Conservation (phyloP, 2,888 invertebrate genomes). For the Nasonia oneida region DNA sequence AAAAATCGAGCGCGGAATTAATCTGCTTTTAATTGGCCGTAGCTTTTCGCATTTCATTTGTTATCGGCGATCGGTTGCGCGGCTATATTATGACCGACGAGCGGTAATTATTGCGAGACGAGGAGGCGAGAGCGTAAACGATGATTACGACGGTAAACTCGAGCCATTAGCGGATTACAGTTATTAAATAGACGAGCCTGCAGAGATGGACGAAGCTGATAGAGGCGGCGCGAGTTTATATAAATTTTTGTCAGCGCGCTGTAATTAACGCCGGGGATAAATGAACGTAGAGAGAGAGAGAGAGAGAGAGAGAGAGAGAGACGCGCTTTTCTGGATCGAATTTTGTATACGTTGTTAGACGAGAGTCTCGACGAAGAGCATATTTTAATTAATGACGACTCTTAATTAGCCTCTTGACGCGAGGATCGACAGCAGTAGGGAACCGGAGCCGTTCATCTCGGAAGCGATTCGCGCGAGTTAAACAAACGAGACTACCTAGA, state of each 20-base stretch:
- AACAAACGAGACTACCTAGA: background rate
- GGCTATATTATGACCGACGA: background rate
- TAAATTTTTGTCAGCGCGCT: background rate
- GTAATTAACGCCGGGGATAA: background rate
- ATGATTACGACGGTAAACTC: conserved; percentile 26
- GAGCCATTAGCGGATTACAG: conserved; percentile 30
- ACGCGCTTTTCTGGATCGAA: background rate
- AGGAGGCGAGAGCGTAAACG: background rate
- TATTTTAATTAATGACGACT: background rate
- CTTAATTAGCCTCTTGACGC: background rate
- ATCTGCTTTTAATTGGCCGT: conserved; percentile 36
- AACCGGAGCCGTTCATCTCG: background rate
- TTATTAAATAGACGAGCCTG: conserved; percentile 19
- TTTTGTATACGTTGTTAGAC: too few relatives aligned
- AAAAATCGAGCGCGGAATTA: conserved; percentile 27
- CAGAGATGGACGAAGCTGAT: background rate
- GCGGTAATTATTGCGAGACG: conserved; percentile 26
- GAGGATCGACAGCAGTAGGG: background rate
- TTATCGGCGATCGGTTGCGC: background rate
- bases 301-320: background rate
- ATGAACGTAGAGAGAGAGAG: background rate
- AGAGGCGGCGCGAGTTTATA: background rate
- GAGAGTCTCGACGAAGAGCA: too few relatives aligned
- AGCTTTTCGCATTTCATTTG: background rate
- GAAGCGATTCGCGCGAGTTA: background rate